Evolutionary conservation across 2,113 vertebrate genomes (phyloP).

Genomic region (Gadus chalcogrammus): DNA sequence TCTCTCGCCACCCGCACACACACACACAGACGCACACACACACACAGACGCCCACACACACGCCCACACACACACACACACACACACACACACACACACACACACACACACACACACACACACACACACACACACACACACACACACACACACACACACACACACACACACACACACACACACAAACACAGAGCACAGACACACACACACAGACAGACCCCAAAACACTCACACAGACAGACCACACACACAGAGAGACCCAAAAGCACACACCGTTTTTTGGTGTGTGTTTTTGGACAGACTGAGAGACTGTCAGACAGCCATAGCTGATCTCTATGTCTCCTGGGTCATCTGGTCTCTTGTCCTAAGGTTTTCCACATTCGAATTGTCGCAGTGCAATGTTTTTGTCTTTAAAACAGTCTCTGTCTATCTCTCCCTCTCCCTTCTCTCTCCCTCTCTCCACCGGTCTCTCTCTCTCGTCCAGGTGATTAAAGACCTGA

Average conservation of each 20-base stretch:
- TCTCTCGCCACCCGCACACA: neutral
- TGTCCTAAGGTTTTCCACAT: no score
- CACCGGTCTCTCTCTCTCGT: neutral
- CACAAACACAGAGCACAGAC: neutral
- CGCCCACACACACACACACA: no score
- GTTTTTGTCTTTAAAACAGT: neutral
- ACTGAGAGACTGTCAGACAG: no score
- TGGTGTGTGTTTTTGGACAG: no score
- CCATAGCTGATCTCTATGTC: no score
- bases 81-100: no score
- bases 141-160: neutral
- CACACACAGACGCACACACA: neutral
- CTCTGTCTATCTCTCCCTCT: neutral
- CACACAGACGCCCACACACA: neutral
- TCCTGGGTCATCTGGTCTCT: no score
- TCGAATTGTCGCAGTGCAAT: no score
- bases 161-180: neutral
- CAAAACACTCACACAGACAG: no score
- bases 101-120: neutral
- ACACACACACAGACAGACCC: neutral
- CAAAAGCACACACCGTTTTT: no score
- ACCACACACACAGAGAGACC: no score
- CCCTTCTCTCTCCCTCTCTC: constrained; percentile 1
- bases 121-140: neutral
- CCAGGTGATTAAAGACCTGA: constrained; percentile 96